These are phyloP conservation scores for Zootoca vivipara DNA, from an alignment of 2,113 vertebrate genomes.

Conservation along the genomic window DNA sequence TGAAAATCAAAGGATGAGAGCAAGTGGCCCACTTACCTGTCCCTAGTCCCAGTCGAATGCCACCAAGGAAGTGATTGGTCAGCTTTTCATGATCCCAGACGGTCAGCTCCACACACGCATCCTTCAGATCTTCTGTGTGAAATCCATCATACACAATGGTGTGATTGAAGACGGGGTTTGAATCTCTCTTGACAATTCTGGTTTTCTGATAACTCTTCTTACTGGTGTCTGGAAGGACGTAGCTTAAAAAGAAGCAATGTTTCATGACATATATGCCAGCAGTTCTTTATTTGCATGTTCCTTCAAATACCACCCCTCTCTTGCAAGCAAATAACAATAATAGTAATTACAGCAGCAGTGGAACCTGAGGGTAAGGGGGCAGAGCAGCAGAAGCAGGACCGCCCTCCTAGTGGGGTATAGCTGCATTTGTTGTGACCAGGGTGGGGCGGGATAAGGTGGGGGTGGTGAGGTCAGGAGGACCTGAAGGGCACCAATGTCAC, in stretches of 20 bases:
- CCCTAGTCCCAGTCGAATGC: slow-evolving; percentile 74
- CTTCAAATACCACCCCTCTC: not conserved
- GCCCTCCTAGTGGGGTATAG: too few relatives aligned
- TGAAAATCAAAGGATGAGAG: not conserved
- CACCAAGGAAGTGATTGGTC: slow-evolving; percentile 78
- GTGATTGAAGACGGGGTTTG: slow-evolving; percentile 77
- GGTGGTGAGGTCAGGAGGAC: too few relatives aligned
- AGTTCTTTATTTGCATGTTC: not conserved
- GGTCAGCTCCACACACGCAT: slow-evolving; percentile 77
- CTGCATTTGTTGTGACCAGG: too few relatives aligned
- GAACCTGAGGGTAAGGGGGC: too few relatives aligned
- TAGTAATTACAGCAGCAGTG: too few relatives aligned
- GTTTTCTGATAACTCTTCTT: slow-evolving; percentile 80
- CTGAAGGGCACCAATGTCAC: too few relatives aligned
- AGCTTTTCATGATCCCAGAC: slow-evolving; percentile 79
- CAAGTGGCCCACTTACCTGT: slow-evolving; percentile 50
- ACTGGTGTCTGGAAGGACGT: slow-evolving; percentile 78
- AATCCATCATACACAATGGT: slow-evolving; percentile 79
- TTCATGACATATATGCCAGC: not conserved
- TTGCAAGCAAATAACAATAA: too few relatives aligned
- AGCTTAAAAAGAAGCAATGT: slow-evolving; percentile 56
- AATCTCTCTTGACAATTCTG: slow-evolving; percentile 72
- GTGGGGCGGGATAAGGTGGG: too few relatives aligned
- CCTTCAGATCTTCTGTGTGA: slow-evolving; percentile 74
- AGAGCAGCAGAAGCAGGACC: too few relatives aligned